Evolutionary conservation across 30 jellyfish, hydroid and myxozoan genomes (phyloP).

Genomic region (Aurelia sp.): DNA sequence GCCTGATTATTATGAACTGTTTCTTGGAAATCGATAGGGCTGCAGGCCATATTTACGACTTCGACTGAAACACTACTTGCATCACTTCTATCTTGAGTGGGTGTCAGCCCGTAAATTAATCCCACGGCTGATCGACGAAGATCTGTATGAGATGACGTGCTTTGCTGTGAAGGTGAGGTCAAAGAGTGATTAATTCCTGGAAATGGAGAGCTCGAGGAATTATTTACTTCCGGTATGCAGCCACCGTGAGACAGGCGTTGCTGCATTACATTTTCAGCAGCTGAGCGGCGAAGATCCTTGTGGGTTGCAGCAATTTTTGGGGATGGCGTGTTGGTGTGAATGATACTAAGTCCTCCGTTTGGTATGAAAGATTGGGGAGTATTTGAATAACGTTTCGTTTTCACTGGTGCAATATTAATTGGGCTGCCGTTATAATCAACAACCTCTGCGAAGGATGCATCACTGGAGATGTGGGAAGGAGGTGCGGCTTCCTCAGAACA

Average conservation of each 20-base stretch:
- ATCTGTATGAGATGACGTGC: not conserved
- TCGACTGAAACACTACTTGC: slow-evolving; percentile 28
- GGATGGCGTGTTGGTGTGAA: not conserved
- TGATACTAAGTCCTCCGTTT: not conserved
- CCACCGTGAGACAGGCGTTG: no score
- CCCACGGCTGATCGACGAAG: slow-evolving; percentile 50
- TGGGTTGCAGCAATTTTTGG: no score
- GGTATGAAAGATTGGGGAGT: no score
- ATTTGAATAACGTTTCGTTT: not conserved
- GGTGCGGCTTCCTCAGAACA: no score
- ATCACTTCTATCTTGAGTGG: not conserved
- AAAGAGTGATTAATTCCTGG: no score
- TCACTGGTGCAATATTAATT: not conserved
- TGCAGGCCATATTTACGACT: slow-evolving; percentile 48
- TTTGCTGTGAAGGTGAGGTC: no score
- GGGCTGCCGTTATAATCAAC: slow-evolving; percentile 37
- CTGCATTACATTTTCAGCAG: no score
- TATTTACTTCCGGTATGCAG: no score
- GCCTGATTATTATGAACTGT: not conserved
- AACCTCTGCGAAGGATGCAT: slow-evolving; percentile 10
- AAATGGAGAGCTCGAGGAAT: no score
- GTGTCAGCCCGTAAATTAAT: slow-evolving; percentile 26
- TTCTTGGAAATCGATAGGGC: slow-evolving; percentile 32
- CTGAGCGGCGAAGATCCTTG: no score
- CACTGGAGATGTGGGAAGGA: not conserved